Percentiles rank a stretch among this genome's conserved stretches.
Evolutionary conservation across 35 echinoderm and acorn worm species (phyloP).

Genomic region (Apostichopus parvimensis): DNA sequence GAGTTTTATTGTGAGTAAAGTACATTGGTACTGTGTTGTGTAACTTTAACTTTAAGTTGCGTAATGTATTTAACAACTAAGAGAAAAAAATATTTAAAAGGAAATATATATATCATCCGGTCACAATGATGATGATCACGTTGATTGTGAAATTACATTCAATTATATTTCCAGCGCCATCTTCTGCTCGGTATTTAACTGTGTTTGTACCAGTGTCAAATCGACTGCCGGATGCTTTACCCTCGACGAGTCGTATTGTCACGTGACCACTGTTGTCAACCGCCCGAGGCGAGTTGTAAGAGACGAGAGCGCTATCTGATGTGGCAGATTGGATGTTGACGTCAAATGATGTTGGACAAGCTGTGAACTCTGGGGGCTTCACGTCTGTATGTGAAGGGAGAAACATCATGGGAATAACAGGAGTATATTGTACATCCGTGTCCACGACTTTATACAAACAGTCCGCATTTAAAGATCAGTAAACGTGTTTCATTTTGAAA

Average conservation of each 20-base stretch:
- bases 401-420: background rate
- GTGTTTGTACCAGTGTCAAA: background rate
- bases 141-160: conserved; percentile 26
- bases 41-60: too few relatives aligned
- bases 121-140: background rate
- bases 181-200: background rate
- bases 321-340: background rate
- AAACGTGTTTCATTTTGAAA: too few relatives aligned
- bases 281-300: background rate
- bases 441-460: too few relatives aligned
- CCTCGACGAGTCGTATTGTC: background rate
- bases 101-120: background rate
- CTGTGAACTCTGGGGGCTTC: conserved; percentile 17
- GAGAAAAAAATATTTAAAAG: too few relatives aligned
- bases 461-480: too few relatives aligned
- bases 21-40: too few relatives aligned
- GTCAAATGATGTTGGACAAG: background rate
- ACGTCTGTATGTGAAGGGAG: background rate
- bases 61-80: too few relatives aligned
- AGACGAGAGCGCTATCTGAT: background rate
- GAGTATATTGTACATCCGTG: too few relatives aligned
- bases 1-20: too few relatives aligned
- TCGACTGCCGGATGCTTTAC: background rate
- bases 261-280: background rate
- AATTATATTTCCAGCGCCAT: background rate